Percentiles rank a stretch among this genome's conserved stretches.
These are phyloP conservation scores for Epirrhoe tristata DNA, from an alignment of 2,888 invertebrate species.

Conservation along the genomic window DNA sequence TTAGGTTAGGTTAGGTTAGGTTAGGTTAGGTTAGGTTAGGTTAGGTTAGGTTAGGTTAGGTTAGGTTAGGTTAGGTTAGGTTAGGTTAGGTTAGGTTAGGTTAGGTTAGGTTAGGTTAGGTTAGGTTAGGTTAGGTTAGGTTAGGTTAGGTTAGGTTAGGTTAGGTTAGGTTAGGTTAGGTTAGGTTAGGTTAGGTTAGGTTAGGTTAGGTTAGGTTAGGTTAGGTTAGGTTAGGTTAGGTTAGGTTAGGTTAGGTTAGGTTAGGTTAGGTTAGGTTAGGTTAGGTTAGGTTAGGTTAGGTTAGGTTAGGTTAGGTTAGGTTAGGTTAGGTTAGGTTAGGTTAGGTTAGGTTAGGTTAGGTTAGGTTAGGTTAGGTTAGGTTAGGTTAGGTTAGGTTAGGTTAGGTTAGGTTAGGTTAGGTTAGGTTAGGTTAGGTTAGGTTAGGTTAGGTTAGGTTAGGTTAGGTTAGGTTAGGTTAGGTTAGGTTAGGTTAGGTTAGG, in stretches of 20 bases:
- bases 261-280: conserved; percentile 32
- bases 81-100: conserved; percentile 32
- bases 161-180: conserved; percentile 40
- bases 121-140: conserved; percentile 35
- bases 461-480: conserved; percentile 45
- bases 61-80: conserved; percentile 37
- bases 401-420: conserved; percentile 46
- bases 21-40: conserved; percentile 39
- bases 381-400: conserved; percentile 41
- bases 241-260: conserved; percentile 38
- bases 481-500: conserved; percentile 47
- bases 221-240: conserved; percentile 42
- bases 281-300: conserved; percentile 38
- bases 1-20: conserved; percentile 44
- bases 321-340: conserved; percentile 18
- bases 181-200: conserved; percentile 38
- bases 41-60: conserved; percentile 41
- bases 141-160: conserved; percentile 31
- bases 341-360: conserved; percentile 38
- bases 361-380: conserved; percentile 31
- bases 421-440: conserved; percentile 45
- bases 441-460: conserved; percentile 43
- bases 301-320: conserved; percentile 31
- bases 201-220: conserved; percentile 36
- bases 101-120: conserved; percentile 32